A percentile compares a stretch with the other conserved stretches of the same genome.
These are phyloP conservation scores for Unio pictorum DNA, from an alignment of 2,888 invertebrate genomes.

Conservation along the genomic window DNA sequence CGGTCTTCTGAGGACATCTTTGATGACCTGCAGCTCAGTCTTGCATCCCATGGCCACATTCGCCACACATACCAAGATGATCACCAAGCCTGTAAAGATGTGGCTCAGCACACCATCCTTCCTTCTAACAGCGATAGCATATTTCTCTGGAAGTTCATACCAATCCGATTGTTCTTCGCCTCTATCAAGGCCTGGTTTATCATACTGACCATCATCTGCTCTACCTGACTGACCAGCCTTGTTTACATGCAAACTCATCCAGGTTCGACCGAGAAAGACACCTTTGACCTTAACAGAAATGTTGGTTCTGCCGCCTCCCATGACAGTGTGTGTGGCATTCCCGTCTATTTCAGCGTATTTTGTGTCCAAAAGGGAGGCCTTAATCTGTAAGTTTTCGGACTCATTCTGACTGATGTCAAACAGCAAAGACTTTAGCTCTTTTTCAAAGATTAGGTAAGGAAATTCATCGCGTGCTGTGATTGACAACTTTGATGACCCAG, in stretches of 20 bases:
- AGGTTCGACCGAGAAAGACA: slow-evolving; percentile 37
- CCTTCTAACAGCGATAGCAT: slow-evolving; percentile 42
- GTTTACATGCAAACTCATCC: slow-evolving; percentile 29
- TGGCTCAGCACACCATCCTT: slow-evolving; percentile 39
- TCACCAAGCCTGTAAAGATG: slow-evolving; percentile 47
- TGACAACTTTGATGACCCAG: slow-evolving; percentile 8
- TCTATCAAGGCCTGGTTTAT: background rate
- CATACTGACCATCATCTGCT: slow-evolving; percentile 6
- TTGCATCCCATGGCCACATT: slow-evolving; percentile 73
- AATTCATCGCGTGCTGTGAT: slow-evolving; percentile 15
- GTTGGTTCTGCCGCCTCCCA: slow-evolving; percentile 13
- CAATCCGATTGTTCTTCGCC: slow-evolving; percentile 18
- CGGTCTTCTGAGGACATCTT: slow-evolving; percentile 71
- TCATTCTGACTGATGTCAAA: slow-evolving; percentile 22
- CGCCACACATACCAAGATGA: slow-evolving; percentile 53
- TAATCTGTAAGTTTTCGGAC: slow-evolving; percentile 14
- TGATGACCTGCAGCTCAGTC: slow-evolving; percentile 69
- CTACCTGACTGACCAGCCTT: slow-evolving; percentile 8
- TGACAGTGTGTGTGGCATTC: slow-evolving; percentile 10
- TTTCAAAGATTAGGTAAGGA: slow-evolving; percentile 26
- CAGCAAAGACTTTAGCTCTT: slow-evolving; percentile 24
- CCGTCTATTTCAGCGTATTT: slow-evolving; percentile 21
- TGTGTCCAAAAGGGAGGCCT: slow-evolving; percentile 16
- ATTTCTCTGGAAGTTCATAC: slow-evolving; percentile 34
- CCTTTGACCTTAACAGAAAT: slow-evolving; percentile 32